Evolutionary conservation across 2,797 vertebrate species (phyloP).

Genomic region (Enteromius trimaculatus): DNA sequence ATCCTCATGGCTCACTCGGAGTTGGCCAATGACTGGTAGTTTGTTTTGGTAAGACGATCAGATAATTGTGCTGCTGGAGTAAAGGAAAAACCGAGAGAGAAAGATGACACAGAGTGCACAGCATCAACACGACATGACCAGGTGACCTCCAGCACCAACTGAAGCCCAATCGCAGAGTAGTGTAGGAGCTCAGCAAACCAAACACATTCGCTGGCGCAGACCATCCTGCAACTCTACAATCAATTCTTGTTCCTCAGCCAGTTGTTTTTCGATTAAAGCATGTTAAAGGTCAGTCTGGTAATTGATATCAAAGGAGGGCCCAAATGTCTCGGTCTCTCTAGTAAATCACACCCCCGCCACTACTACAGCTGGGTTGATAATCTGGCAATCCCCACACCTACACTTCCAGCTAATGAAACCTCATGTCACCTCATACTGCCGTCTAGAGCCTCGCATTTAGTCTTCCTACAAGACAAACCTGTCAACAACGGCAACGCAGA

Average conservation of each 20-base stretch:
- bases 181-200: background rate
- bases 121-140: background rate
- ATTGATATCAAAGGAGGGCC: constrained; percentile 27
- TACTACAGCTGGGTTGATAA: background rate
- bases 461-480: background rate
- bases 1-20: background rate
- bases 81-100: background rate
- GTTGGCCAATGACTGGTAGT: background rate
- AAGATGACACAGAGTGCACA: background rate
- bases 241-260: constrained; percentile 9
- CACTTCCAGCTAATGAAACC: constrained; percentile 42
- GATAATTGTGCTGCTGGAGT: constrained; percentile 3
- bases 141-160: background rate
- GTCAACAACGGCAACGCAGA: background rate
- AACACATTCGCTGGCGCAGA: background rate
- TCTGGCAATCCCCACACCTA: constrained; percentile 24
- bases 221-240: background rate
- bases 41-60: background rate
- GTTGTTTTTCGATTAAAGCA: constrained; percentile 29
- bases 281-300: constrained; percentile 44
- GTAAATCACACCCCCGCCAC: constrained; percentile 14
- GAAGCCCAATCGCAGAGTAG: background rate
- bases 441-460: constrained; percentile 7
- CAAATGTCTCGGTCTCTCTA: constrained; percentile 21
- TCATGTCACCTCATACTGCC: background rate